Percentiles rank a stretch among this genome's conserved stretches.
Evolutionary conservation across 92 coral and sea anemone species (phyloP).

Genomic region (Pocillopora grandis): DNA sequence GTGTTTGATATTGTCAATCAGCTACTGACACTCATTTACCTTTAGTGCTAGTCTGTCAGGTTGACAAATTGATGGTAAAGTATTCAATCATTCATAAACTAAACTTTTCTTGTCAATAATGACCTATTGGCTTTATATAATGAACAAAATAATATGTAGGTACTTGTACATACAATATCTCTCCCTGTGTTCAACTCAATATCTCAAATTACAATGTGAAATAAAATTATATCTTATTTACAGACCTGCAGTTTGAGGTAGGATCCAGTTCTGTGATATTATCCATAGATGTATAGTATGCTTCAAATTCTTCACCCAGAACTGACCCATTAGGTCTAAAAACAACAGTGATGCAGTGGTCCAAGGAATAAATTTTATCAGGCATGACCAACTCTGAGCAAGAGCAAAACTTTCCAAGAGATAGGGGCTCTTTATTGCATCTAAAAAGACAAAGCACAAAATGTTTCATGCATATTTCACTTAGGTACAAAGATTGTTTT

Average conservation of each 20-base stretch:
- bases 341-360: neutral
- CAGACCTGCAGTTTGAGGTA: constrained; percentile 17
- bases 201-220: neutral
- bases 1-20: too few relatives aligned
- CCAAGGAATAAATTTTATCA: constrained; percentile 35
- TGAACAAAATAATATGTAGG: too few relatives aligned
- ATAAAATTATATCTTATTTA: neutral
- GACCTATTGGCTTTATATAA: too few relatives aligned
- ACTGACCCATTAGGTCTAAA: constrained; percentile 35
- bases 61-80: too few relatives aligned
- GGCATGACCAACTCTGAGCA: constrained; percentile 29
- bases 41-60: too few relatives aligned
- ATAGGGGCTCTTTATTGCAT: neutral
- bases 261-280: constrained; percentile 17
- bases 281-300: constrained; percentile 8
- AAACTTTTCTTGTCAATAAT: too few relatives aligned
- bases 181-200: too few relatives aligned
- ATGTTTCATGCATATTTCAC: neutral
- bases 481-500: neutral
- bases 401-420: constrained; percentile 51
- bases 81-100: too few relatives aligned
- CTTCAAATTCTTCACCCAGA: constrained; percentile 31
- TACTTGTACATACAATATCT: too few relatives aligned
- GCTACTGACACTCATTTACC: too few relatives aligned
- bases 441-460: neutral